Base-by-base conservation (phyloP, 2,797 vertebrate genomes). In the Rhabdomys pumilio region DNA sequence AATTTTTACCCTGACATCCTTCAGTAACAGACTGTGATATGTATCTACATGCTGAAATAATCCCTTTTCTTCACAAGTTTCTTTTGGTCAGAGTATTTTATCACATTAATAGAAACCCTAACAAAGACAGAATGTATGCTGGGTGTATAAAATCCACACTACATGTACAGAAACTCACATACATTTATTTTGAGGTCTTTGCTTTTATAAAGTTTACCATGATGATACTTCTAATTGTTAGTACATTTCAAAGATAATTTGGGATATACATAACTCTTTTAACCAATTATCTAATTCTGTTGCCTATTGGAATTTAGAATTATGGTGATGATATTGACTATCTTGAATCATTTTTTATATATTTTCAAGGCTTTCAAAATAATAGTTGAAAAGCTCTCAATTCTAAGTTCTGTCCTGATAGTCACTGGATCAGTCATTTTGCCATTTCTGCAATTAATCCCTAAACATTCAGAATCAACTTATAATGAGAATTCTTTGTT, bases 181-280 rank as follows among this genome's bases (percentile, higher is more conserved):
- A 34, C 41, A 22, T 57, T 22, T 41, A 47, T 57, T 81, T 82
- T 47, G 4, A 94, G 75, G 4, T 72, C 50, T 77, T 34, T 5
- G 22, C 65, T 95, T 80, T 89, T 84, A 85, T 26, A 29, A 89
- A 83, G n/a, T 73, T 85, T 92, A 50, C 6, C 10, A 24, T 86
- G 41, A 4, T 92, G 41, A 50, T 91, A 41, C 76, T 88, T 96
- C 41, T 90, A 15, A 73, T 89, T 95, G 95, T n/a, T 13, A 77
- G 44, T 93, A 50, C 10, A 85, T 92, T 75, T 94, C 41, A 93
- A 80, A 82, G 7, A 26, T 77, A 41, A 6, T 76, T 91, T 88
- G 15, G 41, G 6, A 59, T 89, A 6, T 89, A 77, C n/a, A 94
- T 22, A 91, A 67, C 85, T 93, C 31, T 61, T 89, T 44, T 75